Evolutionary conservation across 2,888 invertebrate genomes (phyloP), one percentile per base, ranked within the genome.

Genomic region (Acleris cristana): DNA sequence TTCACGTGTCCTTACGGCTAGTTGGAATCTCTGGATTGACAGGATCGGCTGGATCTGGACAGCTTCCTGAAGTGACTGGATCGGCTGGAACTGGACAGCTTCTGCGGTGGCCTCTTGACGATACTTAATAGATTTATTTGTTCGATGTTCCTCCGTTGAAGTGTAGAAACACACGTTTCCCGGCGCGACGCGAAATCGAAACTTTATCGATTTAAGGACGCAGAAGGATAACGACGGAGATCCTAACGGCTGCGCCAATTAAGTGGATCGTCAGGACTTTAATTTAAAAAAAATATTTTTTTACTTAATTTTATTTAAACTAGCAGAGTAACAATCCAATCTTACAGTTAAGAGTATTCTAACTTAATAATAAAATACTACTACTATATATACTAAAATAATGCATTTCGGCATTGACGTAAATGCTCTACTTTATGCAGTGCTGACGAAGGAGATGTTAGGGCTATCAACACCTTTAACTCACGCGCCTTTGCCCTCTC

Each of bases 1-100:
- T 58, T 58, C 58, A 58, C 58, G 58, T n/a, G 14, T 16, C 23
- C 58, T 58, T 23, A 23, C n/a, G 8, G 48, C 26, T 48, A 34
- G 34, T 34, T 34, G 34, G 34, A 34, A 34, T 34, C 12, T 7
- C 45, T 21, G 16, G 57, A 45, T 6, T 14, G 40, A 10, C 21
- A 8, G 7, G 14, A 12, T 16, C 23, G 44, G 44, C 57, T 45
- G 57, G 57, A 45, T 18, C 14, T 57, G 44, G 56, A 56, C 56
- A 56, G 56, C 56, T 40, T 45, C 34, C 55, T 19, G 34, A 30
- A 19, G 19, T 10, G 16, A 18, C 40, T 44, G 21, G 56, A 44
- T 14, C 16, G 56, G 12, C 56, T 56, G 56, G 16, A 44, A 12
- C 21, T 52, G 52, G 52, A 23, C 23, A 52, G 30, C 56, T 40